These are phyloP conservation scores for Thalassoma bifasciatum DNA, from an alignment of 2,113 vertebrate genomes.

Conservation along the genomic window DNA sequence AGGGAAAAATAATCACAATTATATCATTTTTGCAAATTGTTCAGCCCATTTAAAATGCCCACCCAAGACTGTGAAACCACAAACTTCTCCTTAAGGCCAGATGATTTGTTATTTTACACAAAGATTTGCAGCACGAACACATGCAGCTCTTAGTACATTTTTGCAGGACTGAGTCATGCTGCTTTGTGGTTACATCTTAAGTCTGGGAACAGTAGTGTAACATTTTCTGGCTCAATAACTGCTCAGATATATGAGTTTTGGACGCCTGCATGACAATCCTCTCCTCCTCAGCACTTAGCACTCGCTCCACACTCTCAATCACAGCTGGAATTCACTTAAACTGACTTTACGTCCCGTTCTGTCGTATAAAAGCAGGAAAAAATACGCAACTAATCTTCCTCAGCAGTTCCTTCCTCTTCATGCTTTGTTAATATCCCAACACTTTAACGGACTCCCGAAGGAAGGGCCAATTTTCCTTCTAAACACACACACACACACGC, in stretches of 20 bases:
- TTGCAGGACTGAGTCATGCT: too few species aligned
- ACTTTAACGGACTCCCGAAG: conserved; percentile 14
- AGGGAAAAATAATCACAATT: too few species aligned
- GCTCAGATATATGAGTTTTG: neutral
- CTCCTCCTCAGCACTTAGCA: neutral
- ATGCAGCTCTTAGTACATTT: too few species aligned
- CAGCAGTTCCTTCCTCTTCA: conserved; percentile 23
- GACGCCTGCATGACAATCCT: neutral
- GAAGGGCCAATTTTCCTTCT: conserved; percentile 7
- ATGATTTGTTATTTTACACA: too few species aligned
- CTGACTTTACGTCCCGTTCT: neutral
- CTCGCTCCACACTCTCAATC: neutral
- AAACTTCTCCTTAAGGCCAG: too few species aligned
- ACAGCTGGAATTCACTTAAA: neutral
- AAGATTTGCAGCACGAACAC: too few species aligned
- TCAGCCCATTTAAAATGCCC: too few species aligned
- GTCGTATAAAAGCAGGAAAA: neutral
- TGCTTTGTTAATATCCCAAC: conserved; percentile 12
- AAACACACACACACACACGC: neutral
- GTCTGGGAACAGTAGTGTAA: neutral
- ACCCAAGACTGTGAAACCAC: too few species aligned
- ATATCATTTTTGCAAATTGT: too few species aligned
- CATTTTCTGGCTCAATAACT: neutral
- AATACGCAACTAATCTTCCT: neutral
- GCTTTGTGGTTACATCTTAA: too few species aligned